phyloP scores from a whole-genome alignment of 2,888 invertebrate species.

The Acanthopleura granulata region DNA sequence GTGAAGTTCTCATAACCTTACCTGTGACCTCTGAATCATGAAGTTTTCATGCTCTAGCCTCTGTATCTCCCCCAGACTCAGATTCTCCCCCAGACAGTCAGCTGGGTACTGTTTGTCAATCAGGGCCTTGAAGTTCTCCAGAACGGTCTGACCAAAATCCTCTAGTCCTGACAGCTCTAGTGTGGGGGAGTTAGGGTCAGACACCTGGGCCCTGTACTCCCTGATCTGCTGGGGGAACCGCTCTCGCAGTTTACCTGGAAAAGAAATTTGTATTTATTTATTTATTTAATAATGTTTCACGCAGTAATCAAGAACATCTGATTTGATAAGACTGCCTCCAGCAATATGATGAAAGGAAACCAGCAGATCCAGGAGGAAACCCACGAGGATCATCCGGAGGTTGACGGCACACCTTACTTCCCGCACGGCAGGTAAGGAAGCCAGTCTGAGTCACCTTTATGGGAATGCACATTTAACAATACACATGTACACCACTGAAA shows the following conservation, averaged over 20 bases:
- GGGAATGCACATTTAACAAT: too few relatives aligned
- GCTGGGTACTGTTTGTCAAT: slow-evolving; percentile 40
- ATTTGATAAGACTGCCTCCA: too few relatives aligned
- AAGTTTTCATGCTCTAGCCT: slow-evolving; percentile 41
- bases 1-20: slow-evolving; percentile 20
- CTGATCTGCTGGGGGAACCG: slow-evolving; percentile 24
- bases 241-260: slow-evolving; percentile 30
- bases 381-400: too few relatives aligned
- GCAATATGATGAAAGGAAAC: too few relatives aligned
- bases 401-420: too few relatives aligned
- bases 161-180: slow-evolving; percentile 35
- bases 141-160: slow-evolving; percentile 37
- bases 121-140: slow-evolving; percentile 36
- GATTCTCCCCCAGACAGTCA: slow-evolving; percentile 29
- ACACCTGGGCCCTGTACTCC: slow-evolving; percentile 32
- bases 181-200: slow-evolving; percentile 21
- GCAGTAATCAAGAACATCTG: too few relatives aligned
- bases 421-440: too few relatives aligned
- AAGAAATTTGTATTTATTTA: too few relatives aligned
- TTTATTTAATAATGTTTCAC: too few relatives aligned
- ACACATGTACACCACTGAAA: too few relatives aligned
- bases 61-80: slow-evolving; percentile 32
- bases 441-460: too few relatives aligned
- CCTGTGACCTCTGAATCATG: slow-evolving; percentile 44
- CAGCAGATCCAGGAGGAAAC: too few relatives aligned